Evolutionary conservation across 2,797 vertebrate genomes (phyloP).

Genomic region (Anas capensis): DNA sequence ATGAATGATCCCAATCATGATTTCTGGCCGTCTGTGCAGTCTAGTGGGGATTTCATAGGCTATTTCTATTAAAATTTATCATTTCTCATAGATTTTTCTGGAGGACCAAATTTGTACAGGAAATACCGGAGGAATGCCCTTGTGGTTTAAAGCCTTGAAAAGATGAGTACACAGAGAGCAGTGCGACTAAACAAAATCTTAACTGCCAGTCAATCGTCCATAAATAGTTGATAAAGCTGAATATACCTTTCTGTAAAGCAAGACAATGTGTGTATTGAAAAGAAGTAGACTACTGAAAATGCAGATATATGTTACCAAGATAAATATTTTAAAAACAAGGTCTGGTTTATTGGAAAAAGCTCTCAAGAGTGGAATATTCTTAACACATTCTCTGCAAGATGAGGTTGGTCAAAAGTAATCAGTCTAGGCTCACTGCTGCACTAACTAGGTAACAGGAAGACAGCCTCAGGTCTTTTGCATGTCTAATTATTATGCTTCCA

Average conservation of each 20-base stretch:
- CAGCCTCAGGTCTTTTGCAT: background rate
- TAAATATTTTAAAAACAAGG: constrained; percentile 5
- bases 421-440: background rate
- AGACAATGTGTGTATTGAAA: background rate
- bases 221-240: background rate
- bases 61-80: constrained; percentile 43
- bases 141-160: background rate
- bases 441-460: background rate
- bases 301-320: background rate
- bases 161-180: background rate
- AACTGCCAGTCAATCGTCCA: background rate
- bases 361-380: background rate
- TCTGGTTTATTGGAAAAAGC: background rate
- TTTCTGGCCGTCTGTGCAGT: constrained; percentile 36
- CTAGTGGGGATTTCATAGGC: constrained; percentile 24
- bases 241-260: background rate
- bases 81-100: constrained; percentile 33
- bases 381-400: background rate
- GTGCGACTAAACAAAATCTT: background rate
- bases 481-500: background rate
- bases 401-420: constrained; percentile 4
- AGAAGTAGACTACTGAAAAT: background rate
- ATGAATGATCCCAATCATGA: constrained; percentile 10
- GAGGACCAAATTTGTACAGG: background rate
- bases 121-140: background rate